A percentile compares a stretch with the other conserved stretches of the same genome.
Conservation (phyloP, 2,113 vertebrate genomes). For the Halichoeres trimaculatus region DNA sequence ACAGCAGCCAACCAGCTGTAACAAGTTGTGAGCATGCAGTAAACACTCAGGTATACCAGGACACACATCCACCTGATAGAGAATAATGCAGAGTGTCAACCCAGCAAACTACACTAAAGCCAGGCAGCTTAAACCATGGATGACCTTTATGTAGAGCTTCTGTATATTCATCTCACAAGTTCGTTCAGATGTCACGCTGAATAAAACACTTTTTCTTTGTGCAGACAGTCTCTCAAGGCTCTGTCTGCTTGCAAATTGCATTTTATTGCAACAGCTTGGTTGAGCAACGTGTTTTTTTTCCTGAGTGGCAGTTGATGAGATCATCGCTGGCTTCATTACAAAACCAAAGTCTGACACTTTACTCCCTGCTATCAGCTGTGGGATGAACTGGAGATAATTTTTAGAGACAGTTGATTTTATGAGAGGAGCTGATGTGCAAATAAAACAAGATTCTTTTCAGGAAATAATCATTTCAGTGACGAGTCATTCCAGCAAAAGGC, state of each 20-base stretch:
- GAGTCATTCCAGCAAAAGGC: neutral
- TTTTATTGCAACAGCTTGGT: conserved; percentile 61
- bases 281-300: conserved; percentile 51
- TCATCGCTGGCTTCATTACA: conserved; percentile 51
- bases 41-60: neutral
- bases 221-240: conserved; percentile 9
- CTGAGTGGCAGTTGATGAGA: conserved; percentile 34
- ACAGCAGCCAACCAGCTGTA: conserved; percentile 17
- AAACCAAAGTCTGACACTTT: conserved; percentile 55
- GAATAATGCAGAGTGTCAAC: neutral
- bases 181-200: conserved; percentile 14
- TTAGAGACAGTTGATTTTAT: conserved; percentile 1
- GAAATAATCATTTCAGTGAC: conserved; percentile 24
- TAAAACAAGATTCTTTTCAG: neutral
- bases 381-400: conserved; percentile 50
- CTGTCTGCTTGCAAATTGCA: conserved; percentile 45
- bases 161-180: conserved; percentile 21
- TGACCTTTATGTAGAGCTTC: conserved; percentile 1
- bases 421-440: conserved; percentile 19
- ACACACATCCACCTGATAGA: neutral
- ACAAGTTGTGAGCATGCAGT: conserved; percentile 1
- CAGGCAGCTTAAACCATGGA: neutral
- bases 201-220: conserved; percentile 15
- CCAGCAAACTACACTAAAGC: neutral
- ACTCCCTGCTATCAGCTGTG: conserved; percentile 31